Evolutionary conservation across 2,113 vertebrate species (phyloP), one percentile per base, ranked within the genome.

Genomic region (Crotophaga sulcirostris): DNA sequence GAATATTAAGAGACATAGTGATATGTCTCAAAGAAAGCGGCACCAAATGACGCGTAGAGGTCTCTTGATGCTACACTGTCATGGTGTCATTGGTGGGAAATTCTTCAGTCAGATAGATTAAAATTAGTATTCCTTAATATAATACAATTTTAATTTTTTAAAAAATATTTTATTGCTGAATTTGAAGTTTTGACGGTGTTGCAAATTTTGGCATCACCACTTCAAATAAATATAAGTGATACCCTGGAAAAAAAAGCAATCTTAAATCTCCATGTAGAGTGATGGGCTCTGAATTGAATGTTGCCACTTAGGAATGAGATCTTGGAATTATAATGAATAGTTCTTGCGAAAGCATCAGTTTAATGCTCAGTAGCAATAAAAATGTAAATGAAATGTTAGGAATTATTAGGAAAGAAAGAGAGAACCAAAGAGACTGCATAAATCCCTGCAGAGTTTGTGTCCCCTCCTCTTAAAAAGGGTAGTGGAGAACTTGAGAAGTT

Each of bases 321-420:
- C 59, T 86, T 87, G 82, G 83, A 84, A 92, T 93, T 92, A 70
- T 74, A 92, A 93, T 94, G 73, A 90, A 77, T 90, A 70, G 86
- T 84, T 92, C 38, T 24, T 92, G 58, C 38, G 68, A 93, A 96
- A 96, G 86, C 83, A 93, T 78, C 83, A 85, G 44, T 94, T 96
- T 96, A 94, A 85, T 76, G 67, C 75, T 90, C 90, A 89, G 63
- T 67, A 93, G 86, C 90, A 92, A 96, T 96, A 93, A 96, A 97
- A 94, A 95, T 84, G 85, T 89, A 92, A 95, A 95, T 94, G 84
- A 80, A 94, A 96, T 96, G 72, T 89, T 95, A 92, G 72, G 60
- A 94, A 92, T 94, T 95, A 92, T 85, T 93, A 92, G 75, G 64
- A 92, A 89, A 90, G 47, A 90, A 93, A 91, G 34, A 51, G 72